Percentiles rank a stretch among this genome's conserved stretches.
These are phyloP conservation scores for Montipora capricornis DNA, from an alignment of 64 coral and sea anemone species.

Conservation along the genomic window DNA sequence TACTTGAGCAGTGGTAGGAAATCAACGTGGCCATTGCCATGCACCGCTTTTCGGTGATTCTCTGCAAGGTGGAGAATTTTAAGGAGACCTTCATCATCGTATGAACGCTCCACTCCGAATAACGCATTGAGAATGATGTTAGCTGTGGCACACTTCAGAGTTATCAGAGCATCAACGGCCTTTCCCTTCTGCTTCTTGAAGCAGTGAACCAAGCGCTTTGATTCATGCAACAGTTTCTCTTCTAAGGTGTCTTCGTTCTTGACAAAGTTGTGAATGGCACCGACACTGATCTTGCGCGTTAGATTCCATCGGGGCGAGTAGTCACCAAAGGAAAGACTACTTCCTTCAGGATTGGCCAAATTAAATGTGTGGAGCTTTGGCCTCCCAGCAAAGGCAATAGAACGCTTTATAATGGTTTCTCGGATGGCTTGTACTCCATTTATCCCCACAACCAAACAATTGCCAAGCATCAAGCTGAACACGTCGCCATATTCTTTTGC, in stretches of 20 bases:
- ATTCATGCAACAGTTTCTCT: conserved; percentile 39
- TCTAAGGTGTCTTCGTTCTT: conserved; percentile 42
- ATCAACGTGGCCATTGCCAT: conserved; percentile 62
- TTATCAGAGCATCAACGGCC: conserved; percentile 33
- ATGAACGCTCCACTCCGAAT: conserved; percentile 42
- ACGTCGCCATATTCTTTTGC: conserved; percentile 51
- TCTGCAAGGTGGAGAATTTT: conserved; percentile 55
- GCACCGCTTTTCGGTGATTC: conserved; percentile 42
- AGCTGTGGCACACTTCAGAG: conserved; percentile 56
- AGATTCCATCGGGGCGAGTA: background rate
- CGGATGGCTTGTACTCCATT: no score
- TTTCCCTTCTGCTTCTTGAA: conserved; percentile 38
- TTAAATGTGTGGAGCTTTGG: no score
- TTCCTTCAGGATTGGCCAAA: no score
- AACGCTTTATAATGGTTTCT: no score
- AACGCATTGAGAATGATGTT: conserved; percentile 51
- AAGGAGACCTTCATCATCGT: conserved; percentile 35
- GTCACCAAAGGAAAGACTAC: no score
- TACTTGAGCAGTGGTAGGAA: conserved; percentile 74
- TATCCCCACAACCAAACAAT: no score
- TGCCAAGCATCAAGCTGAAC: no score
- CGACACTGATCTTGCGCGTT: conserved; percentile 17
- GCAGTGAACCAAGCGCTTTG: conserved; percentile 33
- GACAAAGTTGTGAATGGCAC: conserved; percentile 72
- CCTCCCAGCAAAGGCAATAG: no score